Conservation (phyloP, 2,888 invertebrate genomes). For the Aethes cnicana region DNA sequence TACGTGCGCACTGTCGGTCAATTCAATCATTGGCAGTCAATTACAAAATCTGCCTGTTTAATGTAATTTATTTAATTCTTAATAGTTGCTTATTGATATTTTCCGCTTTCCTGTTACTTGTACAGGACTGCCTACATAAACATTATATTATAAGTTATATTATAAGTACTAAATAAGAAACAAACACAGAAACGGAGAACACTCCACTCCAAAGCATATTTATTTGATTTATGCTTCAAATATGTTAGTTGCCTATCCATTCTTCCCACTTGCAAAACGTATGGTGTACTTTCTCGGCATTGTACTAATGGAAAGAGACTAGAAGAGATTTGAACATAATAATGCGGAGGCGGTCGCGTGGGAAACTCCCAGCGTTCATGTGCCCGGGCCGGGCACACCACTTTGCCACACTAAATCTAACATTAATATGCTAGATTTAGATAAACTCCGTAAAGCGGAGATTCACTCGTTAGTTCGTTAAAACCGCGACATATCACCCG, state of each 20-base stretch:
- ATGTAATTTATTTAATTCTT: too few species aligned
- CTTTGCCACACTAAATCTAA: conserved; percentile 72
- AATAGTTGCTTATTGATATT: too few species aligned
- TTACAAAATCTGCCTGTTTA: conserved; percentile 1
- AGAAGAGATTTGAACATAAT: conserved; percentile 80
- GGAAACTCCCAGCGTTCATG: conserved; percentile 81
- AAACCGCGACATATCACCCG: conserved; percentile 40
- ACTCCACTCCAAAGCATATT: too few species aligned
- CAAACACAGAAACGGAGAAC: too few species aligned
- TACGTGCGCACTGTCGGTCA: conserved; percentile 44
- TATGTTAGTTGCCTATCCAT: conserved; percentile 18
- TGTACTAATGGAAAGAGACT: conserved; percentile 78
- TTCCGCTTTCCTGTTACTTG: neutral
- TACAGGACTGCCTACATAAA: too few species aligned
- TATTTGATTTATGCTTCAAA: conserved; percentile 20
- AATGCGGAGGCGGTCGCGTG: conserved; percentile 80
- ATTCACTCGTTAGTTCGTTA: conserved; percentile 49
- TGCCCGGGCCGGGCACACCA: conserved; percentile 69
- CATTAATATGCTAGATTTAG: conserved; percentile 76
- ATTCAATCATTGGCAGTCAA: conserved; percentile 38
- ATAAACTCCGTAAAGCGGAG: conserved; percentile 50
- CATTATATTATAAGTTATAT: too few species aligned
- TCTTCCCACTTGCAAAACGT: conserved; percentile 67
- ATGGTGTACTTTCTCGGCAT: conserved; percentile 75
- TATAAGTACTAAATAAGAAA: too few species aligned